Evolutionary conservation across 1,140 invertebrate species (phyloP).

Genomic region (Saccostrea cuccullata): DNA sequence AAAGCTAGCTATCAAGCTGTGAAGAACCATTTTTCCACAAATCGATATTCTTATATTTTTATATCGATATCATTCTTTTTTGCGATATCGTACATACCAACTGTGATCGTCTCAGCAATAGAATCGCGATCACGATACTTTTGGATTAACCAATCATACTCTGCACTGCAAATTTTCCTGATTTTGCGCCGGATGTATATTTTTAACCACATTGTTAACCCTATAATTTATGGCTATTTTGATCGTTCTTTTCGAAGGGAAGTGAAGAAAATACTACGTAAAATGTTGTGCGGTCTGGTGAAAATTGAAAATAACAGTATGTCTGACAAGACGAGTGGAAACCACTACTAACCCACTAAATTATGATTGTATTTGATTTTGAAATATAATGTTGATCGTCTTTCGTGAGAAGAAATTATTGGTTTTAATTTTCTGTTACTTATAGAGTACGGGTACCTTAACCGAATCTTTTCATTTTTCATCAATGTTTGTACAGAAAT

Average conservation of each 20-base stretch:
- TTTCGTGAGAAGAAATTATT: too few species aligned
- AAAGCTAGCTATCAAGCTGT: slow-evolving; percentile 21
- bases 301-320: background rate
- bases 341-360: background rate
- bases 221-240: slow-evolving; percentile 52
- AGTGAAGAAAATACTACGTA: slow-evolving; percentile 33
- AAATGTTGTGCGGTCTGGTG: slow-evolving; percentile 4
- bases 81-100: slow-evolving; percentile 24
- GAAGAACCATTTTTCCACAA: slow-evolving; percentile 27
- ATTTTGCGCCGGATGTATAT: slow-evolving; percentile 40
- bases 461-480: too few species aligned
- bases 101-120: background rate
- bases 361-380: too few species aligned
- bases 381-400: too few species aligned
- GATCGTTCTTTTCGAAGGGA: slow-evolving; percentile 42
- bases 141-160: slow-evolving; percentile 37
- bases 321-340: background rate
- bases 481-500: too few species aligned
- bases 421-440: too few species aligned
- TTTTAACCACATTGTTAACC: slow-evolving; percentile 48
- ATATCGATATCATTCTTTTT: slow-evolving; percentile 39
- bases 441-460: too few species aligned
- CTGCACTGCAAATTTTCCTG: slow-evolving; percentile 12
- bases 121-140: background rate
- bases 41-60: slow-evolving; percentile 39